Base-by-base conservation (phyloP, 23 tunicate genomes). In the Styela plicata region DNA sequence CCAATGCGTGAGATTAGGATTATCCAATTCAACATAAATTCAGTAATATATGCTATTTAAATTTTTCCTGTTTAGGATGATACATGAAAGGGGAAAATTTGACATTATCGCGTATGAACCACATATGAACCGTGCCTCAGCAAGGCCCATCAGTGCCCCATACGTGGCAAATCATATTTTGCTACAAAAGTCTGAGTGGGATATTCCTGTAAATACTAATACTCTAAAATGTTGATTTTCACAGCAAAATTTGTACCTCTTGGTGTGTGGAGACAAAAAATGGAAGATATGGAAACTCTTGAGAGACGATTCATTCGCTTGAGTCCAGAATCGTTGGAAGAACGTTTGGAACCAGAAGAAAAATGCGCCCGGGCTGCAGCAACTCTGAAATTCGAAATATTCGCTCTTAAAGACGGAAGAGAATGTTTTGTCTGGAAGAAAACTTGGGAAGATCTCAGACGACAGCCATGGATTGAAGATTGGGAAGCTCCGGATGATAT, bases 361-460 rank as follows among this genome's bases (percentile, higher is more conserved):
- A 67, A 67, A 67, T 67, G 71, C 0, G 71, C 71, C 71, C 19
- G 71, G 18, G 71, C 31, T 16, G 71, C 71, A 18, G 71, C 71
- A 25, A 16, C 71, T 27, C 24, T 67, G 16, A 29, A 29, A 25
- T 67, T 67, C 18, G 1, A 1, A 67, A 29, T 67, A 0, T 67
- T 67, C 22, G 71, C n/a, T 29, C 30, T 67, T 29, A 29, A 29
- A 16, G 31, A 67, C 31, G 24, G 24, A 67, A 29, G 24, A 67
- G 1, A 25, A 29, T 67, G 71, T 24, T 67, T 25, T 67, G 31
- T 24, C 24, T 25, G 71, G 30, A 17, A 22, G 0, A 29, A 25
- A 24, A 1, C 1, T 67, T 16, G 13, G 19, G 71, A 67, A 67
- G 71, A 67, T 44, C 57, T 44, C 13, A n/a, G n/a, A n/a, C 57